Evolutionary conservation across 1,140 invertebrate species (phyloP).

Genomic region (Xylocopa sonorina): DNA sequence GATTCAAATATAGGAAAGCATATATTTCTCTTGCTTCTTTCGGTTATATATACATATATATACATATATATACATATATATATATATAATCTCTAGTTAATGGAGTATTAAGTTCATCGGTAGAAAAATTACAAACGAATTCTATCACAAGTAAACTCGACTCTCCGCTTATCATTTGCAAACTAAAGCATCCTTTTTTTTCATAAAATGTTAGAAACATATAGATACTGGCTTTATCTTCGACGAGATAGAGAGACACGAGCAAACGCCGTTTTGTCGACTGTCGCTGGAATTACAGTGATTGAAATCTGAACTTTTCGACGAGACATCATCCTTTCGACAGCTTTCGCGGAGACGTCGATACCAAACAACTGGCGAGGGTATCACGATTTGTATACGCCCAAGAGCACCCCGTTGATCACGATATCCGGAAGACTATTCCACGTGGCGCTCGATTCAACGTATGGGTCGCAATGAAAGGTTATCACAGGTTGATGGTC

Average conservation of each 20-base stretch:
- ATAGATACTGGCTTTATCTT: neutral
- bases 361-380: neutral
- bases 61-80: neutral
- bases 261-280: neutral
- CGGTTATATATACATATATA: neutral
- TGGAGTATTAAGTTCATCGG: neutral
- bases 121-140: too few species aligned
- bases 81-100: neutral
- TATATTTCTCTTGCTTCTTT: slow-evolving; percentile 40
- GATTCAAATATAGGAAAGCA: slow-evolving; percentile 43
- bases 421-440: slow-evolving; percentile 81
- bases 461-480: slow-evolving; percentile 78
- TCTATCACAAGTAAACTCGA: neutral
- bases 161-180: neutral
- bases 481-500: slow-evolving; percentile 79
- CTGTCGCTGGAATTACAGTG: neutral
- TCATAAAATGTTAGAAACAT: too few species aligned
- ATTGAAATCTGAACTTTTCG: neutral
- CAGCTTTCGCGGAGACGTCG: neutral
- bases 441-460: slow-evolving; percentile 67
- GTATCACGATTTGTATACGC: slow-evolving; percentile 75
- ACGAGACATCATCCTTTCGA: neutral
- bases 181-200: too few species aligned
- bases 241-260: neutral
- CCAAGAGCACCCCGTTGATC: slow-evolving; percentile 80